Evolutionary conservation across 2,888 invertebrate genomes (phyloP).

Genomic region (Andrena chrysosceles): DNA sequence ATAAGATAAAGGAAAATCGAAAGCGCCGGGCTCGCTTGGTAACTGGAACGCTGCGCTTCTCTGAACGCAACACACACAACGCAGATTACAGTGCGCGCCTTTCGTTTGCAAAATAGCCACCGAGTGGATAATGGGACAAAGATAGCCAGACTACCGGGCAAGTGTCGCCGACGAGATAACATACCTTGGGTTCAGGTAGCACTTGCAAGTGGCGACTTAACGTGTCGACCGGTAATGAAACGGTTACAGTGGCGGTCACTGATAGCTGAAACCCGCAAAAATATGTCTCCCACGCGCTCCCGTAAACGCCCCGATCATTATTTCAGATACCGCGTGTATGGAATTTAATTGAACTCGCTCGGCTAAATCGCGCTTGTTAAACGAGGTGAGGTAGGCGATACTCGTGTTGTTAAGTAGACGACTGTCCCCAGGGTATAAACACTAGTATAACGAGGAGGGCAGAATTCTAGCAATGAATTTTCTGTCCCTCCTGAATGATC

Average conservation of each 20-base stretch:
- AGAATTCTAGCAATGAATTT: neutral
- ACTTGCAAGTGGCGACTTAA: slow-evolving; percentile 42
- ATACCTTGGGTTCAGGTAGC: slow-evolving; percentile 53
- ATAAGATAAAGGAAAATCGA: slow-evolving; percentile 26
- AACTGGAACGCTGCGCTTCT: slow-evolving; percentile 20
- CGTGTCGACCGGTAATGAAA: slow-evolving; percentile 56
- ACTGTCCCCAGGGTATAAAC: neutral
- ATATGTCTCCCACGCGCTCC: slow-evolving; percentile 28
- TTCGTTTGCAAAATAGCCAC: slow-evolving; percentile 52
- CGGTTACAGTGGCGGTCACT: slow-evolving; percentile 9
- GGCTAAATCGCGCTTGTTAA: slow-evolving; percentile 8
- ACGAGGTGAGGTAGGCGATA: slow-evolving; percentile 6
- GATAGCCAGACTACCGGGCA: slow-evolving; percentile 51
- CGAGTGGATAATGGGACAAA: slow-evolving; percentile 54
- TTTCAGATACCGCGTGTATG: slow-evolving; percentile 19
- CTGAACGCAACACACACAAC: neutral
- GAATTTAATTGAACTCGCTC: slow-evolving; percentile 34
- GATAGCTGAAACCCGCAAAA: slow-evolving; percentile 25
- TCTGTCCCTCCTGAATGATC: neutral
- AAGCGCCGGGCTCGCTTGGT: neutral
- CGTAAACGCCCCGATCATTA: slow-evolving; percentile 25
- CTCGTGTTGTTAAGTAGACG: neutral
- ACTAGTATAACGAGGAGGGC: neutral
- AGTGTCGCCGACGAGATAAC: slow-evolving; percentile 63
- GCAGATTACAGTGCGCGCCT: slow-evolving; percentile 48